A percentile compares a stretch with the other conserved stretches of the same genome.
Evolutionary conservation across 1,140 invertebrate genomes (phyloP).

Genomic region (Lamellibrachia luymesi): DNA sequence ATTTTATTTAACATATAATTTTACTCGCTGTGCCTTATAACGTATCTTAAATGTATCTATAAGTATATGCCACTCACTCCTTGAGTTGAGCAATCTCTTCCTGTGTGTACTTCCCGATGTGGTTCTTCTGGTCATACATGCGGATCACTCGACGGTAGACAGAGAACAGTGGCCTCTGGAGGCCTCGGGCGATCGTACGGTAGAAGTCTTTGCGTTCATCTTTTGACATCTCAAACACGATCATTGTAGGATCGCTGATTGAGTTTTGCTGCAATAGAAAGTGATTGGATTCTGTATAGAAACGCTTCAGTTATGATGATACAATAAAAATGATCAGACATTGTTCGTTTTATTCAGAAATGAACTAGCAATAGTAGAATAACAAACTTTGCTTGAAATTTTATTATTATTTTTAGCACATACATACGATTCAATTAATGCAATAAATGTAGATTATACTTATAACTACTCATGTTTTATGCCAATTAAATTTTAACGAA

Average conservation of each 20-base stretch:
- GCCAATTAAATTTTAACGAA: too few species aligned
- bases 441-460: too few species aligned
- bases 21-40: background rate
- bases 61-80: conserved; percentile 46
- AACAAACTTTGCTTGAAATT: too few species aligned
- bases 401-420: too few species aligned
- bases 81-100: conserved; percentile 57
- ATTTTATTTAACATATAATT: background rate
- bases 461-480: too few species aligned
- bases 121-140: conserved; percentile 62
- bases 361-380: too few species aligned
- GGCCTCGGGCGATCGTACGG: conserved; percentile 56
- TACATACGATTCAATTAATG: too few species aligned
- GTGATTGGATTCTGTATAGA: background rate
- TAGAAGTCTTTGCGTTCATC: conserved; percentile 62
- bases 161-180: conserved; percentile 60
- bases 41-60: background rate
- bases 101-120: conserved; percentile 60
- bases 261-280: conserved; percentile 45
- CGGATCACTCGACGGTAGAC: conserved; percentile 60
- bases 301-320: too few species aligned
- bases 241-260: conserved; percentile 56
- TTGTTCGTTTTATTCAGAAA: too few species aligned
- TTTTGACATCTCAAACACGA: conserved; percentile 61
- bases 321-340: too few species aligned